Evolutionary conservation across 2,797 vertebrate species (phyloP), one percentile per base, ranked within the genome.

Genomic region (Bucorvus abyssinicus): DNA sequence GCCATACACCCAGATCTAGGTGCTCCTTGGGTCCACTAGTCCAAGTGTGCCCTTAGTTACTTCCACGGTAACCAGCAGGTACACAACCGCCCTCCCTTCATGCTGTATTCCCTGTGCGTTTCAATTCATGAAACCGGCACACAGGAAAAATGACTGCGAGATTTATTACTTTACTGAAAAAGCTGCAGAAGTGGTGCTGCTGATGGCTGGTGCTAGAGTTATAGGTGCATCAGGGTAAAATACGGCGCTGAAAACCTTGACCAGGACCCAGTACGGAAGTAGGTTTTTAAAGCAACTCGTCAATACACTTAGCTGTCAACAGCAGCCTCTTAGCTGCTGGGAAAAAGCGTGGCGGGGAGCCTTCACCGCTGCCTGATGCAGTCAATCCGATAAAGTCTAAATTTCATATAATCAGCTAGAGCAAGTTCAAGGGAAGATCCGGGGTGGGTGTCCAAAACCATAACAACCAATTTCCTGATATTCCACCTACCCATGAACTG

Each of bases 101-200:
- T 3, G 19, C 52, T 91, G 59, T 49, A 42, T 40, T 65, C 76
- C 75, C 53, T 81, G 61, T 71, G 50, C 26, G 63, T 86, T 92
- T 78, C 84, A 90, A 84, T 82, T 75, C 26, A 75, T 3, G 19
- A 34, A 74, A 81, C 64, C 74, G 32, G 61, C 30, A 32, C 24
- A 42, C 16, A 77, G 60, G n/a, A 61, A 94, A 91, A 86, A 90
- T 60, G 40, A 60, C 50, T 18, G 44, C 24, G n/a, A 79, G 73
- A 92, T 82, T 89, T 88, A 88, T 57, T 90, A 76, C 57, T 50
- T 69, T 50, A 80, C 18, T 80, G 87, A 81, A 85, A 85, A 82
- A 82, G 70, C 57, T 74, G 63, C 52, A 56, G 60, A 84, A 87
- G 52, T 53, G 47, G 36, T 60, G 38, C 60, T 56, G 69, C 69